Evolutionary conservation across 2,888 invertebrate genomes (phyloP).

Genomic region (Apeira syringaria): DNA sequence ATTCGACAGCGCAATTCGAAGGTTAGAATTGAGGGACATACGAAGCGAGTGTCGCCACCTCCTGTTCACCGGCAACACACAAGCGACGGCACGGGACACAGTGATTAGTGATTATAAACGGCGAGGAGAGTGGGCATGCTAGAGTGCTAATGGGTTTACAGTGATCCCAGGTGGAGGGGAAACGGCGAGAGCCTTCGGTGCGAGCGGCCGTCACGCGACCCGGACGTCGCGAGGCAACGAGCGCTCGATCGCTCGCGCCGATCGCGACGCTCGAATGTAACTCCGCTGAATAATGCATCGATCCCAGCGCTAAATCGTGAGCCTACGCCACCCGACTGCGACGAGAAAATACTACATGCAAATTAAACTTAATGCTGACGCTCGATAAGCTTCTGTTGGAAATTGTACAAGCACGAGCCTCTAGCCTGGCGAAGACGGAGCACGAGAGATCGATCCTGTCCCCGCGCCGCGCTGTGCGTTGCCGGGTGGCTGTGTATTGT

Average conservation of each 20-base stretch:
- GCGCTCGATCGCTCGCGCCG: constrained; percentile 75
- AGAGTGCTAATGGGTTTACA: constrained; percentile 23
- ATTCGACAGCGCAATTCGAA: constrained; percentile 18
- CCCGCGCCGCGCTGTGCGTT: constrained; percentile 34
- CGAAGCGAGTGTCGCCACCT: constrained; percentile 14
- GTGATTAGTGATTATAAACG: no score
- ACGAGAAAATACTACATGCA: constrained; percentile 77
- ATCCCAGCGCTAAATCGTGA: constrained; percentile 83
- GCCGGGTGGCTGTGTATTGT: constrained; percentile 46
- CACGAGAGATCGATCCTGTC: constrained; percentile 54
- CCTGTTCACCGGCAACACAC: constrained; percentile 19
- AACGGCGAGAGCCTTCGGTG: constrained; percentile 43
- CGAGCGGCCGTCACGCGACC: constrained; percentile 81
- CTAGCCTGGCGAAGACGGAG: constrained; percentile 21
- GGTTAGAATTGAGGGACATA: constrained; percentile 17
- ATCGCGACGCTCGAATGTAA: constrained; percentile 80
- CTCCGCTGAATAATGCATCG: constrained; percentile 82
- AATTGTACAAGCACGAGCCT: constrained; percentile 58
- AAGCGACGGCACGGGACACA: constrained; percentile 18
- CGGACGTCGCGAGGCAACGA: constrained; percentile 82
- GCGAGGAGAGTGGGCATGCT: constrained; percentile 14
- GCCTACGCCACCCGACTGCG: constrained; percentile 73
- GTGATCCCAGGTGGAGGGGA: constrained; percentile 25
- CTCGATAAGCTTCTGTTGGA: constrained; percentile 67
- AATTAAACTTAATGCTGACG: constrained; percentile 73